phyloP scores from a whole-genome alignment of 2,113 vertebrate species.

The Hippocampus guttulatus region DNA sequence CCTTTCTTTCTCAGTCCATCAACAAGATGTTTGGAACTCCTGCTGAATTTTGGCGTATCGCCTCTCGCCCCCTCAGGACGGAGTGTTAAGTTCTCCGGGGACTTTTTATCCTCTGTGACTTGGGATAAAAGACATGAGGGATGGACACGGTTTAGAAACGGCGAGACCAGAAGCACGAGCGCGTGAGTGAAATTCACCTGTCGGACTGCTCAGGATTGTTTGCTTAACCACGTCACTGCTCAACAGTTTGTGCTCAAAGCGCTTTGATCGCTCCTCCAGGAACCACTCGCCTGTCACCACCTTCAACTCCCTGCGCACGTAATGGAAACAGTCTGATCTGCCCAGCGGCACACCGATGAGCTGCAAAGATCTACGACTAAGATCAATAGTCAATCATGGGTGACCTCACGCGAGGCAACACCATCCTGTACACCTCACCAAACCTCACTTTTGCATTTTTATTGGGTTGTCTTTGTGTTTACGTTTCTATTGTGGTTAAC shows the following conservation, averaged over 20 bases:
- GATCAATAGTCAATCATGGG: too few relatives aligned
- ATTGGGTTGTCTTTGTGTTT: too few relatives aligned
- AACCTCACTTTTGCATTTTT: too few relatives aligned
- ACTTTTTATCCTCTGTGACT: constrained; percentile 39
- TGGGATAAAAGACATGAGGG: constrained; percentile 18
- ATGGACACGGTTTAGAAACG: not conserved
- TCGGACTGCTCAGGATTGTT: constrained; percentile 80
- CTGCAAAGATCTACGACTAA: too few relatives aligned
- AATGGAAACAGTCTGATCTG: not conserved
- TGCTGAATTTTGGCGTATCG: constrained; percentile 60
- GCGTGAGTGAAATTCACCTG: constrained; percentile 65
- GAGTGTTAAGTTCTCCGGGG: constrained; percentile 32
- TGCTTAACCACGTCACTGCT: constrained; percentile 86
- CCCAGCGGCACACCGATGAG: too few relatives aligned
- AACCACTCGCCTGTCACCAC: constrained; percentile 96
- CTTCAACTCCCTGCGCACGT: constrained; percentile 78
- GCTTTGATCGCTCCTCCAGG: constrained; percentile 89
- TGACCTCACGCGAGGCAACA: too few relatives aligned
- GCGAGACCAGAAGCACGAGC: not conserved
- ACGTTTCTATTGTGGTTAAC: too few relatives aligned
- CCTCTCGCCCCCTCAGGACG: constrained; percentile 41
- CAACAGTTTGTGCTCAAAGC: constrained; percentile 77
- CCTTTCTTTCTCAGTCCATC: constrained; percentile 74
- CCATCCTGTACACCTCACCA: too few relatives aligned
- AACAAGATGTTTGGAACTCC: constrained; percentile 62